Evolutionary conservation across 1,140 invertebrate genomes (phyloP).

Genomic region (Drosophila paulistorum): DNA sequence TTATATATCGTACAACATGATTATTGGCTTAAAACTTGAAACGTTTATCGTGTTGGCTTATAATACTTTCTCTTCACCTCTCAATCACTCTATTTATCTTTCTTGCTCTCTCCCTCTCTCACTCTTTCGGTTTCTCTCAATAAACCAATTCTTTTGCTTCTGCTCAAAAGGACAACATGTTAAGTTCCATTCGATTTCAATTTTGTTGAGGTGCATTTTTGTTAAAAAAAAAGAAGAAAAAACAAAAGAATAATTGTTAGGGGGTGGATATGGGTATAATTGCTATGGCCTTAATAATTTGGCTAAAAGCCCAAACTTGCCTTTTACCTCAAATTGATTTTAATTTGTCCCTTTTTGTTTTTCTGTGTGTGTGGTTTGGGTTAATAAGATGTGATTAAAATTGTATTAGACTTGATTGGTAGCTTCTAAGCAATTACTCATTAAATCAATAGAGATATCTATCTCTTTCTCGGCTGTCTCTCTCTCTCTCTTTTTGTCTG

Average conservation of each 20-base stretch:
- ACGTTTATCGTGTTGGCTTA: slow-evolving; percentile 59
- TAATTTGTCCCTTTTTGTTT: background rate
- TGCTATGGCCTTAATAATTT: slow-evolving; percentile 20
- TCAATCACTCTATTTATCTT: background rate
- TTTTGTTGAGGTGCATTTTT: background rate
- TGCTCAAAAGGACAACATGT: slow-evolving; percentile 2
- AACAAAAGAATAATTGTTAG: slow-evolving; percentile 2
- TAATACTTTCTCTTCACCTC: slow-evolving; percentile 22
- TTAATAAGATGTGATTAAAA: slow-evolving; percentile 20
- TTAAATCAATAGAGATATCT: slow-evolving; percentile 43
- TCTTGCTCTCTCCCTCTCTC: background rate
- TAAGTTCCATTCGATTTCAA: background rate
- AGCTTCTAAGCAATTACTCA: slow-evolving; percentile 42
- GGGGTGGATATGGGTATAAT: background rate
- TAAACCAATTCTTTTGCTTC: background rate
- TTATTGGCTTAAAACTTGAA: slow-evolving; percentile 45
- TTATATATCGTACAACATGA: slow-evolving; percentile 24
- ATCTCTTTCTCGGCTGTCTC: background rate
- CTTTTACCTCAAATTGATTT: slow-evolving; percentile 21
- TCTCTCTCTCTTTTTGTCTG: background rate
- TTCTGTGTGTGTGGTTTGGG: background rate
- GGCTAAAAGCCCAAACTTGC: slow-evolving; percentile 6
- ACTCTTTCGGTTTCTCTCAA: background rate
- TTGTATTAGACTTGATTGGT: slow-evolving; percentile 16
- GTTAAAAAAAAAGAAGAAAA: slow-evolving; percentile 1